Evolutionary conservation across 2,797 vertebrate genomes (phyloP), one percentile per base, ranked within the genome.

Genomic region (Macropodus opercularis): DNA sequence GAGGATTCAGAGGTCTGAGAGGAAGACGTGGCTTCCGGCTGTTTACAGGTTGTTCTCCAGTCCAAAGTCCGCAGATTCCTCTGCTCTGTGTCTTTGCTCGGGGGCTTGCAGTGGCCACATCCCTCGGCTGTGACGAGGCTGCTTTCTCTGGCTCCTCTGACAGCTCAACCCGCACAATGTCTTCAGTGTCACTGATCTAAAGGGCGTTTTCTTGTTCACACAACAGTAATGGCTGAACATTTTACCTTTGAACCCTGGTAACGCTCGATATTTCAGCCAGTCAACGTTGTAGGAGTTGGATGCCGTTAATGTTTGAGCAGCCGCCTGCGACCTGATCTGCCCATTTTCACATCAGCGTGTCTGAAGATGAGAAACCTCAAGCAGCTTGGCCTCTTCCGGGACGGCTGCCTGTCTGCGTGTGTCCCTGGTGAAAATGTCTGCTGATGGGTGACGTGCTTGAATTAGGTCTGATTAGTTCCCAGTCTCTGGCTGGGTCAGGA

Each of bases 251-350:
- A 68, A 55, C 60, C 55, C 34, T 48, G 12, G 36, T 42, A 17
- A 41, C 47, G 56, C 36, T 18, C 38, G 61, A 54, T 40, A 21
- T 81, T 87, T 86, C 71, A 87, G 89, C 79, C 65, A 50, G 43
- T 67, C 50, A 82, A 84, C 1, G 36, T 43, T 67, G n/a, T n/a
- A n/a, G n/a, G n/a, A n/a, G n/a, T n/a, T n/a, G 68, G 81, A 53
- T 48, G 41, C 44, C 19, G 89, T 92, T 71, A 90, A 90, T 92
- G 90, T 91, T 92, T 91, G 66, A 92, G 91, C 44, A 61, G 64
- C 58, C 57, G 74, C 78, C 64, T 21, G 23, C 63, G 50, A 22
- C 34, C 9, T n/a, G n/a, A n/a, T 31, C 8, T 9, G 1, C 7
- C 29, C 29, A 35, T 17, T 17, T 8, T 17, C n/a, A 8, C 35